Base-by-base conservation (phyloP, 1,140 invertebrate species). In the Lucilia sericata region DNA sequence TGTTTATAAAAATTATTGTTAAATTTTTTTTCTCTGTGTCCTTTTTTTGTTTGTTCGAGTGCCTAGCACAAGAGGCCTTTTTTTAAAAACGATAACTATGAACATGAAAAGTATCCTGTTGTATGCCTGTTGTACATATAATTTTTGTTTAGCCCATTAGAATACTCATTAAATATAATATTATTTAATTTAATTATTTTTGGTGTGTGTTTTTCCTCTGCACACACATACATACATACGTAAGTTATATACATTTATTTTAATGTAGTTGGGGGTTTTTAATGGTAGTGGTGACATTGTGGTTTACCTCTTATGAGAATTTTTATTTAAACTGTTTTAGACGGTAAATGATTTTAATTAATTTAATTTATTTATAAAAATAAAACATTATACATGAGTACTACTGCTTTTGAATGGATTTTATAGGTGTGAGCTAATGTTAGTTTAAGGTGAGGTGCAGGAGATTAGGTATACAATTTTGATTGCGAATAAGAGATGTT, bases 161-260 rank as follows among this genome's bases (percentile, higher is more conserved):
- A 21, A 12, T 70, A 21, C 21, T 21, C 65, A 21, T 70, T 70
- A 21, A 25, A 70, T 70, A 12, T 70, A 19, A 70, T 70, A 21
- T 70, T 21, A 70, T 70, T 70, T 70, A 70, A 70, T 70, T 70
- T 70, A 70, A 70, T 70, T 70, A 70, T 21, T 70, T 70, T 70
- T 70, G 51, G 55, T 60, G 7, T 60, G 55, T 60, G n/a, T 17
- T 60, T 30, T 30, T n/a, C 14, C 55, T 5, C 14, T n/a, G 5
- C 3, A 30, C 55, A 60, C n/a, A 60, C 13, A 7, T 17, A n/a
- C 55, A 60, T 14, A 17, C 55, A 60, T 5, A 21, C 3, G 3
- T 30, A 30, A 30, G 25, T 30, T 21, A 70, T n/a, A 70, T 21
- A 70, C 17, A 70, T 14, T 17, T 55, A n/a, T 21, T 70, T 10